These are phyloP conservation scores for Passerina amoena DNA, from an alignment of 2,113 vertebrate species.

Conservation along the genomic window DNA sequence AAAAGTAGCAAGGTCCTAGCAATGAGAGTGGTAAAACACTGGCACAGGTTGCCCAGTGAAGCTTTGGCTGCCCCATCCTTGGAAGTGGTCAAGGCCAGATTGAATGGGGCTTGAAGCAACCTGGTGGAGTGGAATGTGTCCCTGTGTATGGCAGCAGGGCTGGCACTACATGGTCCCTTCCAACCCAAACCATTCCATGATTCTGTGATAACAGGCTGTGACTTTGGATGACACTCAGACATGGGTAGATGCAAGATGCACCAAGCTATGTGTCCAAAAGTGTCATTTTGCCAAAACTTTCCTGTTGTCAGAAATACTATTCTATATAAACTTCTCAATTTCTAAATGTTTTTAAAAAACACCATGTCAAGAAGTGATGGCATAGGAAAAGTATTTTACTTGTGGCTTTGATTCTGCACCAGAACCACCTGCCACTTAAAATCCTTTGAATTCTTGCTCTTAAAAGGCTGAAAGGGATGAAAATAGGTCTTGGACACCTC, in stretches of 20 bases:
- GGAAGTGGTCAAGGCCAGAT: background rate
- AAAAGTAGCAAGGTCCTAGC: background rate
- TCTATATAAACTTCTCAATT: background rate
- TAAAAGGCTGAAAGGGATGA: background rate
- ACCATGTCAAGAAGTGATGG: accelerated
- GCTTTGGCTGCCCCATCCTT: background rate
- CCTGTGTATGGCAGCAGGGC: background rate
- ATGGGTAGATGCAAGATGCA: background rate
- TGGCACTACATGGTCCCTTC: background rate
- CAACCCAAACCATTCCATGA: background rate
- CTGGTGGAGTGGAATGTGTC: background rate
- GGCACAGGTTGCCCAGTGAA: background rate
- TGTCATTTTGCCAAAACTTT: background rate
- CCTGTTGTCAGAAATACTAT: background rate
- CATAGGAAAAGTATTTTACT: background rate
- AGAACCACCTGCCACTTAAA: background rate
- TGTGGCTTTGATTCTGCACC: background rate
- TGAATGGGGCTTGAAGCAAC: background rate
- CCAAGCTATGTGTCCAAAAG: background rate
- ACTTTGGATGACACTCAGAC: background rate
- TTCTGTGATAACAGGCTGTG: background rate
- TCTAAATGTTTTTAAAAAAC: background rate
- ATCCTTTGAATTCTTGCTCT: background rate
- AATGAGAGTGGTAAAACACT: background rate
- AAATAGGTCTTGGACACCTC: background rate